Percentiles rank a stretch among this genome's conserved stretches.
Conservation (phyloP, 2,888 invertebrate species). For the Volucella bombylans region DNA sequence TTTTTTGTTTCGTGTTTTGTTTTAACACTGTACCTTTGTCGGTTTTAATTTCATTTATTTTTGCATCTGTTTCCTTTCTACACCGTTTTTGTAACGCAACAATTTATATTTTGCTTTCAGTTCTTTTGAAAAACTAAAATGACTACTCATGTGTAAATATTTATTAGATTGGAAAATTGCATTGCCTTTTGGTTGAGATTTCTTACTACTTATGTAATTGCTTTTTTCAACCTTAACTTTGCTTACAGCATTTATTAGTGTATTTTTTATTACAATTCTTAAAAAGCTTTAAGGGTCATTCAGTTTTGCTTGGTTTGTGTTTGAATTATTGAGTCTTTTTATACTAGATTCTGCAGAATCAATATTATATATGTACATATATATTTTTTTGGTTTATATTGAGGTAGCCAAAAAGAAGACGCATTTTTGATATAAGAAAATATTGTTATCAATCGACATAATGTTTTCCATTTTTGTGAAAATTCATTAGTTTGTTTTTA, state of each 20-base stretch:
- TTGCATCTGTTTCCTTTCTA: constrained; percentile 69
- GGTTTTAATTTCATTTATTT: constrained; percentile 63
- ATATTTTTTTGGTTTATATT: constrained; percentile 57
- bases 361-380: constrained; percentile 61
- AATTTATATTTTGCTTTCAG: constrained; percentile 51
- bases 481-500: constrained; percentile 68
- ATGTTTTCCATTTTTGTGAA: constrained; percentile 61
- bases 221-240: constrained; percentile 64
- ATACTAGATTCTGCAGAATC: constrained; percentile 77
- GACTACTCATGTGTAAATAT: constrained; percentile 67
- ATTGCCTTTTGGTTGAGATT: constrained; percentile 64
- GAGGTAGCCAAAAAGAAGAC: constrained; percentile 70
- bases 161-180: constrained; percentile 60
- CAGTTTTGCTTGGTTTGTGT: constrained; percentile 75
- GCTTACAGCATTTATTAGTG: constrained; percentile 66
- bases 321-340: constrained; percentile 72
- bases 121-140: constrained; percentile 44
- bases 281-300: constrained; percentile 72
- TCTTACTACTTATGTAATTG: constrained; percentile 59
- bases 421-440: constrained; percentile 65
- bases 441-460: constrained; percentile 53
- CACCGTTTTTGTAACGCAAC: constrained; percentile 72
- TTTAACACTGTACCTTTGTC: constrained; percentile 64
- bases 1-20: constrained; percentile 49
- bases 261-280: constrained; percentile 42